phyloP scores from a whole-genome alignment of 2,797 vertebrate species.

The Phataginus tetradactyla region DNA sequence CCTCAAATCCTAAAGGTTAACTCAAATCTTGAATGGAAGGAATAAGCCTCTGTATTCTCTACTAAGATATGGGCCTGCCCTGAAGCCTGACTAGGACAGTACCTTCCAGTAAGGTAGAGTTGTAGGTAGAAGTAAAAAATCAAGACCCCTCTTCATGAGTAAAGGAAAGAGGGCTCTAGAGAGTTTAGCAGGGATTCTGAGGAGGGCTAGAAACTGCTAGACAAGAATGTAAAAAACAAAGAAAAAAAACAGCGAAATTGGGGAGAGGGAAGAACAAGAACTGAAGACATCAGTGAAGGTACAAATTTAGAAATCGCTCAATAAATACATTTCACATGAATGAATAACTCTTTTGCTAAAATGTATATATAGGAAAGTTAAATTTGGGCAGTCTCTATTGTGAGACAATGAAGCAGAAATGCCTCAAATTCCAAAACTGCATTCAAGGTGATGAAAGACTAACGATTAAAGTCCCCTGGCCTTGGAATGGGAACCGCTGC shows the following conservation, averaged over 20 bases:
- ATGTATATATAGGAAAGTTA: background rate
- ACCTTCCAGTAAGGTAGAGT: background rate
- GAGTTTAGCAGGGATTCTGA: background rate
- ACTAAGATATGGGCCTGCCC: accelerated
- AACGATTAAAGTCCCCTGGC: background rate
- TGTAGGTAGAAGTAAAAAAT: background rate
- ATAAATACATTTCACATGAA: background rate
- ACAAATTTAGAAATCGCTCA: background rate
- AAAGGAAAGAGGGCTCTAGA: background rate
- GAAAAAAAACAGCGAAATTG: background rate
- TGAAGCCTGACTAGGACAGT: background rate
- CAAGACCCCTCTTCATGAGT: background rate
- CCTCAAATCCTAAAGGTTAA: background rate
- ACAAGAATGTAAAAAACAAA: background rate
- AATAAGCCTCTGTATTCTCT: background rate
- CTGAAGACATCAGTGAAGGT: background rate
- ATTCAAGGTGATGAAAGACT: background rate
- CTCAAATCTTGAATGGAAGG: background rate
- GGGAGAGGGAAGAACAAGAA: background rate
- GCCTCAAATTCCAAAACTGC: background rate
- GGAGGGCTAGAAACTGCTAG: background rate
- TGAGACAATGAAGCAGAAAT: background rate
- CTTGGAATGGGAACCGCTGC: background rate
- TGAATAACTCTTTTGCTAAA: background rate
- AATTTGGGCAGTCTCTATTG: background rate